These are phyloP conservation scores for Piaya cayana DNA, from an alignment of 2,113 vertebrate species.

Conservation along the genomic window DNA sequence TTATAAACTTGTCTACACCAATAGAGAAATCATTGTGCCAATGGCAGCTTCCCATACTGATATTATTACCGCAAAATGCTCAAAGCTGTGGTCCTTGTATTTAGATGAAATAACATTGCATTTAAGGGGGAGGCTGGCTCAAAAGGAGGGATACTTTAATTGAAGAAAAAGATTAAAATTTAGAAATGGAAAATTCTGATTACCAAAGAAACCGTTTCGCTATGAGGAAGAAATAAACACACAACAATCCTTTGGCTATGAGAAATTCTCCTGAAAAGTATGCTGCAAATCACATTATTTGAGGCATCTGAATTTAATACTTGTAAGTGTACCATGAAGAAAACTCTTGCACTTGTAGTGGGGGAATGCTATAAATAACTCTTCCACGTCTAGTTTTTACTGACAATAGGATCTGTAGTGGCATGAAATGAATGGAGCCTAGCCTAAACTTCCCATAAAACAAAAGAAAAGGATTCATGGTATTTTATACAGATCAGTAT, in stretches of 20 bases:
- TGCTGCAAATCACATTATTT: background rate
- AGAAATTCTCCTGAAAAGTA: background rate
- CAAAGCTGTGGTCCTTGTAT: background rate
- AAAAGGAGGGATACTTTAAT: background rate
- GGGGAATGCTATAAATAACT: background rate
- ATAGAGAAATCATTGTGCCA: background rate
- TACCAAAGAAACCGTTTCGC: background rate
- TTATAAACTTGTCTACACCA: background rate
- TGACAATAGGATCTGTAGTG: background rate
- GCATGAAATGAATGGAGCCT: background rate
- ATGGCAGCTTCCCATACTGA: background rate
- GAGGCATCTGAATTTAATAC: background rate
- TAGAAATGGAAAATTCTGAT: background rate
- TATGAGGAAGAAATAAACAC: background rate
- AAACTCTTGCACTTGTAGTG: background rate
- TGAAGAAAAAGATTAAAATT: background rate
- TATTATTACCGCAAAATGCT: background rate
- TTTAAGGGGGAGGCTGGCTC: background rate
- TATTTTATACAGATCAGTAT: background rate
- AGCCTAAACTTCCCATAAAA: background rate
- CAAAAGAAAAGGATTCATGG: background rate
- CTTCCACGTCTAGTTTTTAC: background rate
- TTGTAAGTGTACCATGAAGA: background rate
- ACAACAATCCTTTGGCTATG: background rate
- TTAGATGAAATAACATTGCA: background rate